Evolutionary conservation across 2,888 invertebrate species (phyloP).

Genomic region (Adela reaumurella): DNA sequence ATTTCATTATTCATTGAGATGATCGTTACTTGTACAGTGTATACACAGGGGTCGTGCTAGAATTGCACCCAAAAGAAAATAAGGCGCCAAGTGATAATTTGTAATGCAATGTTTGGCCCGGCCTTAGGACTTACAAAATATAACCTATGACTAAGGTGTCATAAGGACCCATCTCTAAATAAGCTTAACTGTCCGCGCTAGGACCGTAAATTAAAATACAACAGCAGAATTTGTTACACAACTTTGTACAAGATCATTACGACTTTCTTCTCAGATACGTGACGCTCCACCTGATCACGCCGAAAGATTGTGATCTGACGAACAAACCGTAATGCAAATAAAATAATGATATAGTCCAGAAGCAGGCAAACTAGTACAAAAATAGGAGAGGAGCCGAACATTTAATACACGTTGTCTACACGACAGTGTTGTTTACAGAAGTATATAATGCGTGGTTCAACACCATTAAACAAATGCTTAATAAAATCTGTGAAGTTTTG

Average conservation of each 20-base stretch:
- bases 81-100: constrained; percentile 43
- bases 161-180: background rate
- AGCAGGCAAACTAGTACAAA: too few species aligned
- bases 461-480: too few species aligned
- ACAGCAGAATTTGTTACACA: background rate
- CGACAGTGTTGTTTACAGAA: too few species aligned
- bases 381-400: too few species aligned
- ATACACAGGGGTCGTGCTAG: background rate
- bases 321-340: too few species aligned
- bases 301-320: too few species aligned
- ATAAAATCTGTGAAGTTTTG: too few species aligned
- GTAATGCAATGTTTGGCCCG: constrained; percentile 56
- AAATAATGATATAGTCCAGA: too few species aligned
- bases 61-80: constrained; percentile 16
- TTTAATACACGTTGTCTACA: too few species aligned
- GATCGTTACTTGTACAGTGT: background rate
- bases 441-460: too few species aligned
- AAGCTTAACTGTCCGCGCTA: background rate
- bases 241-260: background rate
- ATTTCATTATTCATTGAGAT: constrained; percentile 19
- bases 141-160: constrained; percentile 37
- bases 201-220: background rate
- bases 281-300: too few species aligned
- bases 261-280: too few species aligned
- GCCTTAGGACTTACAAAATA: constrained; percentile 48